Conservation (phyloP, 2,888 invertebrate genomes). For the Leptinotarsa rubiginosa region DNA sequence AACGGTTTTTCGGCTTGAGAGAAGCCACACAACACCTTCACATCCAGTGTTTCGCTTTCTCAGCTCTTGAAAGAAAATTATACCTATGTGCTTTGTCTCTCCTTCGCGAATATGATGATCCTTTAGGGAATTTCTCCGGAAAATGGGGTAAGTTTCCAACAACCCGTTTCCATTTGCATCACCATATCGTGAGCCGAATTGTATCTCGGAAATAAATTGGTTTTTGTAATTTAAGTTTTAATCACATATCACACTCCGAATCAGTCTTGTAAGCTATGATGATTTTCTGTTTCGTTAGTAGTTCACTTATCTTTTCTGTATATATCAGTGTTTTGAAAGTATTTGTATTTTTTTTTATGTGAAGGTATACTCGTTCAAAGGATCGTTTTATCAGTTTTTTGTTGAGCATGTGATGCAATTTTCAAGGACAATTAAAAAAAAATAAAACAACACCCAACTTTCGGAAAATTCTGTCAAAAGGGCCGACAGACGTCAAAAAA, state of each 20-base stretch:
- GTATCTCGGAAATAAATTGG: constrained; percentile 13
- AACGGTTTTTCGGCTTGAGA: not conserved
- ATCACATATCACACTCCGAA: constrained; percentile 14
- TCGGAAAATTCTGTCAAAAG: no score
- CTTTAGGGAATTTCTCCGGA: constrained; percentile 32
- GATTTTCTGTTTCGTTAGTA: no score
- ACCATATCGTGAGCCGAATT: constrained; percentile 18
- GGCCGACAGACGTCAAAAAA: no score
- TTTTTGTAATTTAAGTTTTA: constrained; percentile 25
- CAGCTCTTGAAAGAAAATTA: constrained; percentile 13
- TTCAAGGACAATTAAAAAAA: no score
- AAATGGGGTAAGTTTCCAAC: constrained; percentile 31
- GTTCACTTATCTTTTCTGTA: no score
- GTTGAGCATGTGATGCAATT: no score
- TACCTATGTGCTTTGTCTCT: constrained; percentile 28
- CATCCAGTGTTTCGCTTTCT: constrained; percentile 15
- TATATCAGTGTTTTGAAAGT: no score
- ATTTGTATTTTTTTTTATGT: no score
- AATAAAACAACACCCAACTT: no score
- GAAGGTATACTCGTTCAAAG: no score
- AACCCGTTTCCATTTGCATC: constrained; percentile 29
- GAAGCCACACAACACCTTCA: constrained; percentile 14
- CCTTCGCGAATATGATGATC: constrained; percentile 30
- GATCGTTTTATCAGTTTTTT: no score
- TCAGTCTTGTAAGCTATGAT: no score